Conservation (phyloP, 2,797 vertebrate genomes). For the Otolemur crassicaudatus region DNA sequence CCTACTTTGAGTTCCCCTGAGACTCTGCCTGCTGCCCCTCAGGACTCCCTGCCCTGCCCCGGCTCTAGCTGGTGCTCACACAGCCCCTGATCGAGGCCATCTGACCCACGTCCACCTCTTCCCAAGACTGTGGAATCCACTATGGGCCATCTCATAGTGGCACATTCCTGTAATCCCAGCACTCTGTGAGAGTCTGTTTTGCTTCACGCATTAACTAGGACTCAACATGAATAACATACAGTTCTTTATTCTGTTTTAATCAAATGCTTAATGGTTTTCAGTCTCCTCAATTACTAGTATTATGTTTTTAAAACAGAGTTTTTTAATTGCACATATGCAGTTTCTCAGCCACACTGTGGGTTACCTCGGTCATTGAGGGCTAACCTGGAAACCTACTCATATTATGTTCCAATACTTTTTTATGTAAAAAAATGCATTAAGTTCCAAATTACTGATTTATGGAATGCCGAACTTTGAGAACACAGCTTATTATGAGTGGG, state of each 20-base stretch:
- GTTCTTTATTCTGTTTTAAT: not conserved
- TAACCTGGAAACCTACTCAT: conserved; percentile 20
- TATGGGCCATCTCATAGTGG: too few species aligned
- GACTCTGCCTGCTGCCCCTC: not conserved
- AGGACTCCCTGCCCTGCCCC: rapidly evolving
- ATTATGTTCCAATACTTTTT: not conserved
- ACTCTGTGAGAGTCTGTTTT: not conserved
- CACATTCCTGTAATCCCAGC: too few species aligned
- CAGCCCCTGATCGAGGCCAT: not conserved
- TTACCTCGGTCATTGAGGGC: not conserved
- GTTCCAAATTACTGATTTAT: conserved; percentile 1
- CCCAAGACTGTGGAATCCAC: not conserved
- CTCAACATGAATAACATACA: not conserved
- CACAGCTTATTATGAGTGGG: not conserved
- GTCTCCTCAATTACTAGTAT: not conserved
- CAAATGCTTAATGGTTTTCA: not conserved
- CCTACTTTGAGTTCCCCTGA: not conserved
- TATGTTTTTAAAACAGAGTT: conserved; percentile 34
- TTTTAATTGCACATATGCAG: not conserved
- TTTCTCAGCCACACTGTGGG: not conserved
- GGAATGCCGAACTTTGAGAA: not conserved
- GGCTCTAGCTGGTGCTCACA: not conserved
- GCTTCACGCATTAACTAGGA: not conserved
- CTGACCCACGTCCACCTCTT: not conserved
- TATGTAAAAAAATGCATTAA: not conserved